Evolutionary conservation across 1,140 invertebrate genomes (phyloP).

Genomic region (Polyergus mexicanus): DNA sequence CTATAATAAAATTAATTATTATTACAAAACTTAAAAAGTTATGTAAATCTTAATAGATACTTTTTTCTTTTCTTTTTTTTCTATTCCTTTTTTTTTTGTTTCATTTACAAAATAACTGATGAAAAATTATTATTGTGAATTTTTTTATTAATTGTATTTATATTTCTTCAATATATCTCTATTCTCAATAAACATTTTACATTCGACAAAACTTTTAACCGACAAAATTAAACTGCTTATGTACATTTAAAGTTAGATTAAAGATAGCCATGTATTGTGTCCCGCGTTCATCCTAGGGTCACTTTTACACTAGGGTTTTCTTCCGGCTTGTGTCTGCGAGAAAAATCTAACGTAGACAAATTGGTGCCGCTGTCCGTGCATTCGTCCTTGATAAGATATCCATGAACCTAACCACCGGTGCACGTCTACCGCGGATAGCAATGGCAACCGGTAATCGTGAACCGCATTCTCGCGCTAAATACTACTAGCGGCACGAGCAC

Average conservation of each 20-base stretch:
- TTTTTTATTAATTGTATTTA: not conserved
- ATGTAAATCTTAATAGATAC: no score
- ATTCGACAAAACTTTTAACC: not conserved
- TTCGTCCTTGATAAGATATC: conserved; percentile 76
- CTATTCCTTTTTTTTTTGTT: no score
- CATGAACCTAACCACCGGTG: conserved; percentile 68
- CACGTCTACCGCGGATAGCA: conserved; percentile 55
- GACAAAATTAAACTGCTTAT: not conserved
- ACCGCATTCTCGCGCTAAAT: conserved; percentile 69
- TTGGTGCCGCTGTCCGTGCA: conserved; percentile 59
- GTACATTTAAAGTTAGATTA: conserved; percentile 29
- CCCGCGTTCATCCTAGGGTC: conserved; percentile 51
- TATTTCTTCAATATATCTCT: not conserved
- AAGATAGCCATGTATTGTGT: conserved; percentile 50
- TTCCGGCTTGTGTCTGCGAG: not conserved
- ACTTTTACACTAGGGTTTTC: no score
- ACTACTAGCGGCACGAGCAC: conserved; percentile 41
- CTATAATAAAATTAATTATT: not conserved
- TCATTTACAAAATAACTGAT: not conserved
- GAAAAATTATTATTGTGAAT: not conserved
- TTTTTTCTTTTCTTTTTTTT: no score
- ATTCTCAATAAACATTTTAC: not conserved
- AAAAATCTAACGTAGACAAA: conserved; percentile 57
- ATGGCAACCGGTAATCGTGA: conserved; percentile 68
- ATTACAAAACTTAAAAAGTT: not conserved